Conservation (phyloP, 2,888 invertebrate species). For the Brachyptera putata region DNA sequence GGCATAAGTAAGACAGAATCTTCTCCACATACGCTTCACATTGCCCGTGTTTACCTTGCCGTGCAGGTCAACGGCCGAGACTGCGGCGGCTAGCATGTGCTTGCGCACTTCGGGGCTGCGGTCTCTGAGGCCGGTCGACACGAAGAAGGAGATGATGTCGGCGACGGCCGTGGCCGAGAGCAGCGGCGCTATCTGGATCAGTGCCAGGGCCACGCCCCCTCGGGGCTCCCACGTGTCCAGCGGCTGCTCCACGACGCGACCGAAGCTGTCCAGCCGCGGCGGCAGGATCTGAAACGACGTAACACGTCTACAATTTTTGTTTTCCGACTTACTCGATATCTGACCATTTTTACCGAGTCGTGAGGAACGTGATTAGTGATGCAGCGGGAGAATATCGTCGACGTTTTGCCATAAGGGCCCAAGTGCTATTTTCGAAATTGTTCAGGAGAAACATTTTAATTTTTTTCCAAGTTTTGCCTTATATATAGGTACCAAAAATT, state of each 20-base stretch:
- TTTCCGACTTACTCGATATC: background rate
- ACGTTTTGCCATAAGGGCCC: too few relatives aligned
- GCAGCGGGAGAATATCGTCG: too few relatives aligned
- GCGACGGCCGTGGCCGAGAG: constrained; percentile 64
- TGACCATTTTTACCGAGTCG: background rate
- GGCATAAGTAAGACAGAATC: too few relatives aligned
- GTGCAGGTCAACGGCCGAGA: constrained; percentile 85
- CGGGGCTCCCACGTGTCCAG: constrained; percentile 89
- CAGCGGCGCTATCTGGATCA: constrained; percentile 73
- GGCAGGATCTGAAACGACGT: constrained; percentile 64
- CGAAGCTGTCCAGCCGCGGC: constrained; percentile 85
- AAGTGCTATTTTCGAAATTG: too few relatives aligned
- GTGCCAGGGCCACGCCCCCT: constrained; percentile 79
- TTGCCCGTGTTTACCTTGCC: too few relatives aligned
- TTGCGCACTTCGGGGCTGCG: constrained; percentile 67
- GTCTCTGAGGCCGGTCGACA: constrained; percentile 82
- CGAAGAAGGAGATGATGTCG: constrained; percentile 73
- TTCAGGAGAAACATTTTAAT: too few relatives aligned
- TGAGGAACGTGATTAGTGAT: too few relatives aligned
- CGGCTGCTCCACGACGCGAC: constrained; percentile 77
- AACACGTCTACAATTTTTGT: too few relatives aligned
- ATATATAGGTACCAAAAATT: too few relatives aligned
- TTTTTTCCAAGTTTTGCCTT: too few relatives aligned
- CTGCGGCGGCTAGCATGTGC: constrained; percentile 91
- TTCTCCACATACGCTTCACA: too few relatives aligned